phyloP scores from a whole-genome alignment of 2,888 invertebrate species.

The Enoplolaimus lenunculus region DNA sequence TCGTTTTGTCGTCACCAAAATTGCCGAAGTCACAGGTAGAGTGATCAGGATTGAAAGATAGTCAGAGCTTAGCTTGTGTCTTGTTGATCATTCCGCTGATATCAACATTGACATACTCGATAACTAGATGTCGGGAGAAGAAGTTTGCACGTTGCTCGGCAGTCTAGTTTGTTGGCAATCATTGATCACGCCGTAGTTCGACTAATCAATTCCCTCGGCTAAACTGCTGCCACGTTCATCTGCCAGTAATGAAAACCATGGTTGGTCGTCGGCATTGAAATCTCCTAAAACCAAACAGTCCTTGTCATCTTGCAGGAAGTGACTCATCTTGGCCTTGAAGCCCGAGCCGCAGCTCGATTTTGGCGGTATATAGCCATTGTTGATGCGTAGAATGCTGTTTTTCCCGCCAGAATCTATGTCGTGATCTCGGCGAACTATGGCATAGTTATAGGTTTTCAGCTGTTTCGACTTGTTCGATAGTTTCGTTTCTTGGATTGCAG shows the following conservation, averaged over 20 bases:
- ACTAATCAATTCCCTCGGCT: slow-evolving; percentile 3
- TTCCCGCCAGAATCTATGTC: neutral
- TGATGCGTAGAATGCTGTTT: neutral
- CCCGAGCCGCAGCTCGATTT: neutral
- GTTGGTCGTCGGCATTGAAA: neutral
- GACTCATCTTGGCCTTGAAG: neutral
- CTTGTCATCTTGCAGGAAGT: neutral
- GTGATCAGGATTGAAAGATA: neutral
- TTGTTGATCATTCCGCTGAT: neutral
- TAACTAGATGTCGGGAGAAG: neutral
- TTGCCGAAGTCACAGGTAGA: neutral
- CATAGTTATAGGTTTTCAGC: neutral
- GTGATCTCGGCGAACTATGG: neutral
- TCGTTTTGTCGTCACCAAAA: neutral
- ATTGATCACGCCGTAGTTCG: neutral
- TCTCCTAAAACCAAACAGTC: neutral
- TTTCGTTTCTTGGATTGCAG: slow-evolving; percentile 6
- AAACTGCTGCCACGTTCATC: neutral
- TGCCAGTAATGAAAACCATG: neutral
- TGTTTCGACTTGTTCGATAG: neutral
- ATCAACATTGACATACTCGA: neutral
- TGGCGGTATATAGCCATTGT: neutral
- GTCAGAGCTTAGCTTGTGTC: neutral
- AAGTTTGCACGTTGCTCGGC: neutral
- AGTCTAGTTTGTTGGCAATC: neutral